Evolutionary conservation across 2,113 vertebrate genomes (phyloP).

Genomic region (Sorex araneus): DNA sequence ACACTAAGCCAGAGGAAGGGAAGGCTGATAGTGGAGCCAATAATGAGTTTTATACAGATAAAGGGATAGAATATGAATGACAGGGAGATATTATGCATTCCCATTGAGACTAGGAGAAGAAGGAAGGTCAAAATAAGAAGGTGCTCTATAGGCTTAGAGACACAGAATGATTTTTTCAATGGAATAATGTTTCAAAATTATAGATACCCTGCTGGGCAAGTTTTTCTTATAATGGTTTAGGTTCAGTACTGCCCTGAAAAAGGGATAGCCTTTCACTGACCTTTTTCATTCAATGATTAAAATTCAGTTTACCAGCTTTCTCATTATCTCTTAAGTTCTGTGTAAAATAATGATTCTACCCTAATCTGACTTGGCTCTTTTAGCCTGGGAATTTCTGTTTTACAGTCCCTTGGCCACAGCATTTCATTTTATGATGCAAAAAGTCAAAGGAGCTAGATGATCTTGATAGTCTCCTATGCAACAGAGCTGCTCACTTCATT

Average conservation of each 20-base stretch:
- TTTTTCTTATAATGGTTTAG: slow-evolving; percentile 21
- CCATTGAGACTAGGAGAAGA: slow-evolving; percentile 23
- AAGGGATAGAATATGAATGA: slow-evolving; percentile 72
- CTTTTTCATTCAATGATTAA: slow-evolving; percentile 67
- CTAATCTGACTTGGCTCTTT: slow-evolving; percentile 70
- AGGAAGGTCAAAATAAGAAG: slow-evolving; percentile 69
- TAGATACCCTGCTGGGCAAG: slow-evolving; percentile 13
- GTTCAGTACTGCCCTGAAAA: slow-evolving; percentile 7
- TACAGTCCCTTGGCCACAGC: slow-evolving; percentile 39
- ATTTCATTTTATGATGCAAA: slow-evolving; percentile 76
- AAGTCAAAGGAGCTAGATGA: slow-evolving; percentile 72
- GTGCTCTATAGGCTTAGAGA: slow-evolving; percentile 41
- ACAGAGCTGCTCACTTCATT: slow-evolving; percentile 73
- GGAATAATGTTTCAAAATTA: slow-evolving; percentile 69
- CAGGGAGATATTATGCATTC: slow-evolving; percentile 58
- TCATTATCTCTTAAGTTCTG: slow-evolving; percentile 67
- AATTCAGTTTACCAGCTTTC: slow-evolving; percentile 74
- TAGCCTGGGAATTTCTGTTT: slow-evolving; percentile 69
- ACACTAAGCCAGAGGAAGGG: slow-evolving; percentile 66
- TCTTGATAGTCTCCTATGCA: slow-evolving; percentile 74
- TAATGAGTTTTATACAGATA: slow-evolving; percentile 78
- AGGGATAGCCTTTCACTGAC: slow-evolving; percentile 56
- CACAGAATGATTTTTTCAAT: slow-evolving; percentile 58
- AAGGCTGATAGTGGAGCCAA: slow-evolving; percentile 64
- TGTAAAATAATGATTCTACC: slow-evolving; percentile 71